These are phyloP conservation scores for Amphiura filiformis DNA, from an alignment of 35 echinoderm and acorn worm genomes.

Conservation along the genomic window DNA sequence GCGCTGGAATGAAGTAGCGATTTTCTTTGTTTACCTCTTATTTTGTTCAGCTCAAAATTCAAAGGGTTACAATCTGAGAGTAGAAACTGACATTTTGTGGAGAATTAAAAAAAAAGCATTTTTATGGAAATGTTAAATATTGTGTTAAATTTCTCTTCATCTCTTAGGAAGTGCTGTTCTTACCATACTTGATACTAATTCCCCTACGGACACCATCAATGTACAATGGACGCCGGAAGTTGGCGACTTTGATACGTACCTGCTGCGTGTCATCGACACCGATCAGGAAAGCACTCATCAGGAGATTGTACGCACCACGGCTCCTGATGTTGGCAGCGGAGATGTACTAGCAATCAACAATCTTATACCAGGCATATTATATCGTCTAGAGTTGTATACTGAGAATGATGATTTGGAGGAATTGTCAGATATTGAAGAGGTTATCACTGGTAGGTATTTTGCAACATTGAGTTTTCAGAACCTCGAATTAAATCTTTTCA, in stretches of 20 bases:
- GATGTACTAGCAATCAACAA: neutral
- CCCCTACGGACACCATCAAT: neutral
- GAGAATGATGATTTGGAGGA: neutral
- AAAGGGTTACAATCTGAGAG: too few relatives aligned
- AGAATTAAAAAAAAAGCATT: neutral
- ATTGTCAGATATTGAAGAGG: neutral
- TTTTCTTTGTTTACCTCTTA: neutral
- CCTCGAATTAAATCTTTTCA: too few relatives aligned
- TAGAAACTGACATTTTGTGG: neutral
- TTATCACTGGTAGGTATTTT: neutral
- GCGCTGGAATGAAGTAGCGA: neutral
- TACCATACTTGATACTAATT: neutral
- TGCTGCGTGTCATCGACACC: neutral
- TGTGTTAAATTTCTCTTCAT: neutral
- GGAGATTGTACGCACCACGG: neutral
- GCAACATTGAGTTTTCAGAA: too few relatives aligned
- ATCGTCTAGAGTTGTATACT: neutral
- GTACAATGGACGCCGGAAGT: neutral
- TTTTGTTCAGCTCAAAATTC: neutral
- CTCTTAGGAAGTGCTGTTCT: neutral
- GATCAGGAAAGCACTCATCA: neutral
- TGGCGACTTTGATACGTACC: neutral
- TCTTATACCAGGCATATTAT: neutral
- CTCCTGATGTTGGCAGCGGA: neutral
- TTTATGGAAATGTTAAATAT: too few relatives aligned